Evolutionary conservation across 1,140 invertebrate species (phyloP), one percentile per base, ranked within the genome.

Genomic region (Drosophila azteca): DNA sequence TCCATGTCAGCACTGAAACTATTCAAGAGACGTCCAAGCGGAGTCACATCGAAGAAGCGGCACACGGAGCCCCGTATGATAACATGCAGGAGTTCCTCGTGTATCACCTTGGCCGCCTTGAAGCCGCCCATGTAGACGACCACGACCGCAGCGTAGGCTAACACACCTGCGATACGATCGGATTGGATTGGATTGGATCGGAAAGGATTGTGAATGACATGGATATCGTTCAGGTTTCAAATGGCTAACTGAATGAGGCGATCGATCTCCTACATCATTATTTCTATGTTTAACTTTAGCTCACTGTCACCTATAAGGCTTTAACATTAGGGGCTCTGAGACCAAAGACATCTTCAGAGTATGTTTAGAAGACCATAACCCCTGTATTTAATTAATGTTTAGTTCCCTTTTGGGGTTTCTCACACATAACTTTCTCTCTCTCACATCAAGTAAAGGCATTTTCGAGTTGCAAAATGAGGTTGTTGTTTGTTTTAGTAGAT

Each of bases 1-100:
- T 97, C 96, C 73, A 97, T 93, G 93, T 97, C 97, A 92, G 96
- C 96, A 92, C 94, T 94, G 93, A 98, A 97, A 81, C 96, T 94
- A 93, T 97, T 97, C 78, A 97, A 93, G 83, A 97, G 94, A 87
- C 97, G 94, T 83, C 97, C 97, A 64, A 95, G 90, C 49, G 97
- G 97, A 77, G 97, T 97, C 76, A 96, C 95, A 92, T 98, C 97
- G 93, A 96, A 98, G 93, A 97, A 97, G 73, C 93, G 77, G 78
- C 94, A 93, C 77, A 92, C 92, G 45, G 97, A 96, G 75, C 94
- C 94, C 73, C 94, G 94, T 77, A 98, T 93, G 68, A 96, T 93
- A 87, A 95, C 94, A 65, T 92, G 91, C 59, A 98, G 94, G 81
- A 97, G 92, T 52, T 92, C 92, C 73, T 93, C 92, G 92, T 95